Base-by-base conservation (phyloP, 2,888 invertebrate genomes). In the Ophion costatus region DNA sequence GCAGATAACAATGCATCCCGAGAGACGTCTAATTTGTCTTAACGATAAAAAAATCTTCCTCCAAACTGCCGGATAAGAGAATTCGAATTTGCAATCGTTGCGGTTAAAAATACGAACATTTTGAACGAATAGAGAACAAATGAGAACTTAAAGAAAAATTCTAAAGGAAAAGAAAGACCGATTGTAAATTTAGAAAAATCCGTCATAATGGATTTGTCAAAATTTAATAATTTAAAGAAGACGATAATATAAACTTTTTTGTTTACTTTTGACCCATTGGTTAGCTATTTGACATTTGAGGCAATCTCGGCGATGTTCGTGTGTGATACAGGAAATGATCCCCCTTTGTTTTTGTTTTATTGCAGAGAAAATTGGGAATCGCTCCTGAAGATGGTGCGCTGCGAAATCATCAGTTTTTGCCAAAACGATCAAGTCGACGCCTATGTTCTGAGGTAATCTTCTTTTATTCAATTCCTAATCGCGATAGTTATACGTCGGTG, bases 371-470 rank as follows among this genome's bases (percentile, higher is more conserved):
- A 97, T 93, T 97, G 98, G 97, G 98, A 98, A 93, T 96, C 95
- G 74, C 95, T 99, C 81, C 94, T 99, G 94, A 97, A 98, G 94
- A 96, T 97, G 87, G 99, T 99, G 38, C 96, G 98, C 90, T 99
- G 99, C 94, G 98, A 98, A 94, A 98, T 99, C 88, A 98, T 99
- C 94, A 98, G 98, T 94, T 97, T 96, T 93, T 96, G 96, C 82
- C 96, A 96, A 93, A 98, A 98, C 94, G 97, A 98, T 89, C 96
- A 97, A 93, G 97, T 99, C 91, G 98, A 99, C 94, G 98, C 99
- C 64, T 99, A 99, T 94, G 98, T 99, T 38, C 95, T 99, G 83
- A 98, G 98, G 98, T 98, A 94, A 96, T 83, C 85, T 56, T 67
- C 42, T 5, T 51, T 38, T 59, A n/a, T 22, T 29, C 29, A 24